Conservation (phyloP, 2,113 vertebrate species). For the Trachemys scripta region DNA sequence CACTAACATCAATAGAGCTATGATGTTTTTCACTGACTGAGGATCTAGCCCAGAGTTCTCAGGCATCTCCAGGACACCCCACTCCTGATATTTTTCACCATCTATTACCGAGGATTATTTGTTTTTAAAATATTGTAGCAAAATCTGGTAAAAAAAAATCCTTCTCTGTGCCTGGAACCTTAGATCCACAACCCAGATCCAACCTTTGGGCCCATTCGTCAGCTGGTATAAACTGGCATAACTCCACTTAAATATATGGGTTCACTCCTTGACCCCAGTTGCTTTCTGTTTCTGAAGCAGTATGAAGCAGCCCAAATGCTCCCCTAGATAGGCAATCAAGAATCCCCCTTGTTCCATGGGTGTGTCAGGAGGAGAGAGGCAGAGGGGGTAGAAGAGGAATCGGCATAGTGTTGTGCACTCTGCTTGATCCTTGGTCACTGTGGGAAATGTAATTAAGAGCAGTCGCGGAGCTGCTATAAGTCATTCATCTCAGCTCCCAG, state of each 20-base stretch:
- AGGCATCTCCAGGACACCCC: background rate
- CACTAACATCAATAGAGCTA: background rate
- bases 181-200: background rate
- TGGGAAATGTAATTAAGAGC: background rate
- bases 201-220: background rate
- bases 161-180: background rate
- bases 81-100: background rate
- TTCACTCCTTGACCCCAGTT: background rate
- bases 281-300: background rate
- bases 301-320: background rate
- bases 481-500: background rate
- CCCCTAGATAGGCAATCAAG: background rate
- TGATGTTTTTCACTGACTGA: background rate
- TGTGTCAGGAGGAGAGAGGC: background rate
- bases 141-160: background rate
- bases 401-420: background rate
- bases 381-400: background rate
- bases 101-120: background rate
- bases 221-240: background rate
- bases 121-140: background rate
- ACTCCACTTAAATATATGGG: background rate
- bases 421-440: background rate
- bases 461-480: background rate
- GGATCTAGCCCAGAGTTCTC: background rate
- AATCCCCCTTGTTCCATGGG: rapidly evolving